These are phyloP conservation scores for Syngnathus scovelli DNA, from an alignment of 2,113 vertebrate species.

Conservation along the genomic window DNA sequence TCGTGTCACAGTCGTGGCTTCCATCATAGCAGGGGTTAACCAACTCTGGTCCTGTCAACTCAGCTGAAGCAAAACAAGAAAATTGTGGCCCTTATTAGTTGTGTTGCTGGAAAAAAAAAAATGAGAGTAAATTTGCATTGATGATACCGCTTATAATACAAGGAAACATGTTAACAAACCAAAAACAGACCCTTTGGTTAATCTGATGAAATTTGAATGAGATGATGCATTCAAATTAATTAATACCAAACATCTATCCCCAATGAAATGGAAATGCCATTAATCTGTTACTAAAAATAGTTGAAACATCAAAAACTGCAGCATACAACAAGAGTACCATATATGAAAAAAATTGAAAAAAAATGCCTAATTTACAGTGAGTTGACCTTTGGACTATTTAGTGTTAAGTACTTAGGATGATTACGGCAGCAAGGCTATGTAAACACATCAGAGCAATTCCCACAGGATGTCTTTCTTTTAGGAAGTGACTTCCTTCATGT, in stretches of 20 bases:
- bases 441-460: slow-evolving; percentile 45
- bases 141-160: background rate
- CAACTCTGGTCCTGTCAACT: slow-evolving; percentile 1
- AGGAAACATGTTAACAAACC: background rate
- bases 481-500: slow-evolving; percentile 39
- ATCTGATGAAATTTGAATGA: background rate
- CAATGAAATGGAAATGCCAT: background rate
- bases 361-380: slow-evolving; percentile 24
- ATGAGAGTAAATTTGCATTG: no score
- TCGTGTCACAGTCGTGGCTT: slow-evolving; percentile 78
- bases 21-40: slow-evolving; percentile 82
- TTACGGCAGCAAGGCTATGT: slow-evolving; percentile 38
- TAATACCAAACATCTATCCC: background rate
- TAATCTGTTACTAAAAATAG: background rate
- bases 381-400: slow-evolving; percentile 24
- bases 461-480: slow-evolving; percentile 34
- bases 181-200: background rate
- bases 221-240: background rate
- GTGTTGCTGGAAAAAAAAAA: background rate
- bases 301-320: no score
- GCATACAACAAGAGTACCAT: background rate
- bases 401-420: slow-evolving; percentile 21
- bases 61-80: slow-evolving; percentile 39
- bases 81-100: background rate
- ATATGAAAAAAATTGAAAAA: background rate